phyloP scores from a whole-genome alignment of 2,888 invertebrate genomes.

The Dynastes grantii region DNA sequence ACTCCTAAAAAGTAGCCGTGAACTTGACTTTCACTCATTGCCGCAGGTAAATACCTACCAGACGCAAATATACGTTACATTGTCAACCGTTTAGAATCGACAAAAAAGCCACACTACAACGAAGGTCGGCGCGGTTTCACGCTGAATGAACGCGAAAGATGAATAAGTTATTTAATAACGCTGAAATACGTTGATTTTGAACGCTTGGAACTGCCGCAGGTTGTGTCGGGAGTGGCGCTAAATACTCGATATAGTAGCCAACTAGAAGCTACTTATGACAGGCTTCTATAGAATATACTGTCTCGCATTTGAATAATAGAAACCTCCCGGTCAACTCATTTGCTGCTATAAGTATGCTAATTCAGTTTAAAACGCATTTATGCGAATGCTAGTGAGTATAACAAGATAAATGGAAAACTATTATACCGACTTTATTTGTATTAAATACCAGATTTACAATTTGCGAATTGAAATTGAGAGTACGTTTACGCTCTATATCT shows the following conservation, averaged over 20 bases:
- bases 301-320: slow-evolving; percentile 15
- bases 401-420: neutral
- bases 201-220: neutral
- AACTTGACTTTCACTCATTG: slow-evolving; percentile 41
- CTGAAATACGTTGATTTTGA: slow-evolving; percentile 25
- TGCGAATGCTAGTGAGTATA: neutral
- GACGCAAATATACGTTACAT: neutral
- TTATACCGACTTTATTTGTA: neutral
- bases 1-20: slow-evolving; percentile 12
- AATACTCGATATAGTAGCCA: slow-evolving; percentile 7
- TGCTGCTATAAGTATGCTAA: neutral
- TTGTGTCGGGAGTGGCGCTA: slow-evolving; percentile 22
- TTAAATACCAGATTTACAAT: neutral
- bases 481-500: neutral
- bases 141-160: slow-evolving; percentile 37
- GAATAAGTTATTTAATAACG: slow-evolving; percentile 45
- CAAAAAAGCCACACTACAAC: slow-evolving; percentile 11
- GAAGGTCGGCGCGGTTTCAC: slow-evolving; percentile 31
- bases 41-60: slow-evolving; percentile 14
- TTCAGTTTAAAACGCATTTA: neutral
- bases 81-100: slow-evolving; percentile 18
- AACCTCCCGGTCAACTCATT: neutral
- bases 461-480: neutral
- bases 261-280: slow-evolving; percentile 3
- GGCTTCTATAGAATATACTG: neutral